These are phyloP conservation scores for Cephonodes hylas DNA, from an alignment of 2,888 invertebrate genomes.

Conservation along the genomic window DNA sequence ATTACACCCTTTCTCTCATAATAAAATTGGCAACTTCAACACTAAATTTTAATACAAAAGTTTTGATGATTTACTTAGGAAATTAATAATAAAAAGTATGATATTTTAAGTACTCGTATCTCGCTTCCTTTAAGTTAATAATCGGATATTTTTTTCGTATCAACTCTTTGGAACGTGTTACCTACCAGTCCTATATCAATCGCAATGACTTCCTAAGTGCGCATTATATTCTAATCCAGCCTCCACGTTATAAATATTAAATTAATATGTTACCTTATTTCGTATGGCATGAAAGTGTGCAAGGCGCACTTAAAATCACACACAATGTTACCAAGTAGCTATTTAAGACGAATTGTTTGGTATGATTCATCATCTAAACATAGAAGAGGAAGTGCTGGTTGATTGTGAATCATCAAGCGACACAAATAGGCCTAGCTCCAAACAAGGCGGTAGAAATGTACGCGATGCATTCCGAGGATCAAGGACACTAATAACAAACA, in stretches of 20 bases:
- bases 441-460: neutral
- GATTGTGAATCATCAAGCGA: constrained; percentile 11
- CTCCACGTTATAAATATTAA: constrained; percentile 6
- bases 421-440: neutral
- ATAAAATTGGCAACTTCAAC: no score
- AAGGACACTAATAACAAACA: neutral
- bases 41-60: no score
- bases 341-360: constrained; percentile 15
- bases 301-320: constrained; percentile 9
- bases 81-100: no score
- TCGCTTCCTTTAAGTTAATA: no score
- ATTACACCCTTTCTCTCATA: no score
- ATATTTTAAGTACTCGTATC: no score
- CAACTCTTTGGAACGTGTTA: neutral
- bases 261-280: neutral
- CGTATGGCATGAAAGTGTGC: constrained; percentile 6
- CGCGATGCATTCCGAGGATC: neutral
- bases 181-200: neutral
- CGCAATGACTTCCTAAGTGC: neutral
- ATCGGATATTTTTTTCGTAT: no score
- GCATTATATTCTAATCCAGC: constrained; percentile 3
- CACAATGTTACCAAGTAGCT: constrained; percentile 12
- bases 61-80: no score
- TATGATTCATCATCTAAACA: constrained; percentile 14
- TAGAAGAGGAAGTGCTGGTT: constrained; percentile 13